A percentile compares a stretch with the other conserved stretches of the same genome.
phyloP scores from a whole-genome alignment of 2,113 vertebrate genomes.

The Rhabdomys dilectus region DNA sequence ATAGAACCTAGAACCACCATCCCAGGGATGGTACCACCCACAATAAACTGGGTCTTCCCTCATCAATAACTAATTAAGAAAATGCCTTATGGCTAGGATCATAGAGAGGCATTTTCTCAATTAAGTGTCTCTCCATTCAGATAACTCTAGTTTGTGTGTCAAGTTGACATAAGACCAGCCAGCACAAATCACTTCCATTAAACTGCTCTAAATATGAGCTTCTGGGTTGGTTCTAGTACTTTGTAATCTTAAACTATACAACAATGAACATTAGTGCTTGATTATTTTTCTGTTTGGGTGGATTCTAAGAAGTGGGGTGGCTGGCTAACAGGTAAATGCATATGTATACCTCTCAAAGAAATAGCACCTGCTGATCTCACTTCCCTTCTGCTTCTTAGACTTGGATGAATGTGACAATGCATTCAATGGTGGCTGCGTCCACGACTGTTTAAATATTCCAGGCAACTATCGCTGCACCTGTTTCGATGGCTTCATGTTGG shows the following conservation, averaged over 20 bases:
- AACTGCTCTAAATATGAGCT: neutral
- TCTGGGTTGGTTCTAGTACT: constrained; percentile 18
- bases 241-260: constrained; percentile 6
- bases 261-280: neutral
- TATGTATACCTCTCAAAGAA: constrained; percentile 41
- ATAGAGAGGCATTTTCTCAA: neutral
- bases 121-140: neutral
- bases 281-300: constrained; percentile 22
- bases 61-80: neutral
- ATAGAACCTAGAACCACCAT: neutral
- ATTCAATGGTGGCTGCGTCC: constrained; percentile 97
- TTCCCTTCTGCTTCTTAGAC: constrained; percentile 89
- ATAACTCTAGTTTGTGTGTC: neutral
- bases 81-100: neutral
- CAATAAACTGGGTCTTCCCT: neutral
- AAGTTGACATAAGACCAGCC: neutral
- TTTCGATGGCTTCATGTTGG: constrained; percentile 97
- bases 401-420: constrained; percentile 96
- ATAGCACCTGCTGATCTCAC: constrained; percentile 78
- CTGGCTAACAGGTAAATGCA: constrained; percentile 3
- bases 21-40: neutral
- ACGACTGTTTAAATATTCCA: constrained; percentile 97
- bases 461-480: constrained; percentile 99
- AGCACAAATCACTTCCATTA: neutral
- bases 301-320: neutral